These are phyloP conservation scores for Brachionus manjavacas DNA, from an alignment of 1,140 invertebrate genomes.

Conservation along the genomic window DNA sequence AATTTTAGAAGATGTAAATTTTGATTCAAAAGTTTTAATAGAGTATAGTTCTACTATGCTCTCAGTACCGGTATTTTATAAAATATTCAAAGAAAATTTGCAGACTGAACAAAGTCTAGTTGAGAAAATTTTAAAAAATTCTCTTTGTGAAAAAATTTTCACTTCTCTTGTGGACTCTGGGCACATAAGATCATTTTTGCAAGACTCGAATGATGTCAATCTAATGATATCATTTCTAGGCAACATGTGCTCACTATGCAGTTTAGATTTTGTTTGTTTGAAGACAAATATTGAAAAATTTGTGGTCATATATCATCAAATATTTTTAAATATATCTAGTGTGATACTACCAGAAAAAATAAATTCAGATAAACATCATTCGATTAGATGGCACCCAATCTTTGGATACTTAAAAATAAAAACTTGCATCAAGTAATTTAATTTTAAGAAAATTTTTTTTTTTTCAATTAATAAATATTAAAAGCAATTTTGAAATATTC, in stretches of 20 bases:
- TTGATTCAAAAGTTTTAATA: not conserved
- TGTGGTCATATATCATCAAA: not conserved
- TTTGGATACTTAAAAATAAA: slow-evolving; percentile 19
- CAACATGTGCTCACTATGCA: not conserved
- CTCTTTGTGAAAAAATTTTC: not conserved
- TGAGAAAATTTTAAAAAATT: not conserved
- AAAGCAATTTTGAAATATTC: slow-evolving; percentile 22
- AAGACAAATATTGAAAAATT: slow-evolving; percentile 32
- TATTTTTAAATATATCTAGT: not conserved
- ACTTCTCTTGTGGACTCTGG: not conserved
- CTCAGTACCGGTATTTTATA: not conserved
- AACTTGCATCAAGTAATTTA: not conserved
- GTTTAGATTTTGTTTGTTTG: not conserved
- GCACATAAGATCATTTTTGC: not conserved
- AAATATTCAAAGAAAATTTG: not conserved
- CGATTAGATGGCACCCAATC: slow-evolving; percentile 34
- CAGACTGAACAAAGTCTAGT: not conserved
- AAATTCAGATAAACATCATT: not conserved
- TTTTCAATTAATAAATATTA: not conserved
- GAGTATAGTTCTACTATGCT: not conserved
- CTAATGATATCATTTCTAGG: slow-evolving; percentile 11
- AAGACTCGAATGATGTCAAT: not conserved
- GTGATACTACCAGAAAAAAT: not conserved
- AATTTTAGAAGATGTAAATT: not conserved
- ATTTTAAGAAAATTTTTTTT: not conserved